These are phyloP conservation scores for Plutomurus gul DNA, from an alignment of 1,140 invertebrate genomes.

Conservation along the genomic window DNA sequence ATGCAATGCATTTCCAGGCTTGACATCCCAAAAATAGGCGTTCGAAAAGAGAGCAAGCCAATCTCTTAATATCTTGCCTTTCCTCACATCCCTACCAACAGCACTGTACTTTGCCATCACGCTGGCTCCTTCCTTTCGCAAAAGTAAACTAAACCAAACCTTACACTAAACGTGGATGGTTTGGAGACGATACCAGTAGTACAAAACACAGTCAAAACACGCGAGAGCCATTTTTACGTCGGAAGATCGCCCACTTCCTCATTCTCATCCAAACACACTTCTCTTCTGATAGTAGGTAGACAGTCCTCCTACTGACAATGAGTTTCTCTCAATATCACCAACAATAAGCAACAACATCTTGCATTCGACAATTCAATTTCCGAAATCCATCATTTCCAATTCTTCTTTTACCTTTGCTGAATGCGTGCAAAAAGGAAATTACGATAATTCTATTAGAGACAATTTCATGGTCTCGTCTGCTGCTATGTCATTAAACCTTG, in stretches of 20 bases:
- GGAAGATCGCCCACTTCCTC: slow-evolving; percentile 41
- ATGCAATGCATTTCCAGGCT: slow-evolving; percentile 42
- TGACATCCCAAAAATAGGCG: slow-evolving; percentile 48
- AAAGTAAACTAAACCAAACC: neutral
- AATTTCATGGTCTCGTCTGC: too few species aligned
- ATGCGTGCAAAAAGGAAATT: too few species aligned
- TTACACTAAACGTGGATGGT: neutral
- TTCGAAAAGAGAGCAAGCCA: slow-evolving; percentile 42
- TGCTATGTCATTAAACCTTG: too few species aligned
- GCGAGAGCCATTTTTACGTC: neutral
- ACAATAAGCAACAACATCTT: neutral
- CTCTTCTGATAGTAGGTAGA: neutral
- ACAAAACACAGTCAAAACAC: slow-evolving; percentile 4
- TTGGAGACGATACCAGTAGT: neutral
- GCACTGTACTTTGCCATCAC: neutral
- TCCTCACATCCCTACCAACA: slow-evolving; percentile 10
- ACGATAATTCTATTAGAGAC: too few species aligned
- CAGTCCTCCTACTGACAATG: too few species aligned
- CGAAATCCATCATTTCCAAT: too few species aligned
- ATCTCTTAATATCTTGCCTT: slow-evolving; percentile 37
- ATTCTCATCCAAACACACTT: slow-evolving; percentile 10
- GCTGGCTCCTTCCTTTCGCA: neutral
- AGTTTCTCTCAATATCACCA: neutral
- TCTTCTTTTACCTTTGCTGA: too few species aligned
- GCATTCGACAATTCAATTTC: too few species aligned